phyloP scores from a whole-genome alignment of 2,797 vertebrate species.

The Buphagus erythrorhynchus region DNA sequence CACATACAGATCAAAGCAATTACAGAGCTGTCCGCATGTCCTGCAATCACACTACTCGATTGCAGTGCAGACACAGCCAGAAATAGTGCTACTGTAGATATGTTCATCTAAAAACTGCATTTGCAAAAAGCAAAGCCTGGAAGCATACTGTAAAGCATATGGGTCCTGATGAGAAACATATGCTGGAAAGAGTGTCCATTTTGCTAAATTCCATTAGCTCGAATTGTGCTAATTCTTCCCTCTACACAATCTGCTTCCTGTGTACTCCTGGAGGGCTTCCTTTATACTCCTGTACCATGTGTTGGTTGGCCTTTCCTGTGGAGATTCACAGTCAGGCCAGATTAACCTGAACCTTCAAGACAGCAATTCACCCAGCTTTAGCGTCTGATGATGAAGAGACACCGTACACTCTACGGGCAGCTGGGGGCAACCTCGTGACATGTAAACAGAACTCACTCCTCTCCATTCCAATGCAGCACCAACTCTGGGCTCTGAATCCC shows the following conservation, averaged over 20 bases:
- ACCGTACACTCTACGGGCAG: background rate
- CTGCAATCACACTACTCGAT: background rate
- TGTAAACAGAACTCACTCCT: background rate
- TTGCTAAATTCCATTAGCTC: background rate
- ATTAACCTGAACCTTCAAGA: background rate
- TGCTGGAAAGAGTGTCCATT: background rate
- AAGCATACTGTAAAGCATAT: background rate
- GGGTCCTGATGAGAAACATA: slow-evolving; percentile 29
- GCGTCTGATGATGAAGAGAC: background rate
- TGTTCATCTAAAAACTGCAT: background rate
- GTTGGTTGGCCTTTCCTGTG: background rate
- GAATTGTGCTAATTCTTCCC: background rate
- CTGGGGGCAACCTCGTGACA: fast-evolving
- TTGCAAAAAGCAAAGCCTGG: background rate
- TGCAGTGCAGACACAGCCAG: background rate
- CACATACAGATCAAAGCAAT: background rate
- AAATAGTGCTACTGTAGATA: slow-evolving; percentile 20
- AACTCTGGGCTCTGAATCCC: fast-evolving
- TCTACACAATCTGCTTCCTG: background rate
- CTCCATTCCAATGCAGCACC: background rate
- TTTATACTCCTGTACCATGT: fast-evolving
- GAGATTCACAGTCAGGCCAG: background rate
- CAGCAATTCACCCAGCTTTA: background rate
- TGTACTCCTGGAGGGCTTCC: background rate
- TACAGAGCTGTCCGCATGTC: background rate